Evolutionary conservation across 2,113 vertebrate genomes (phyloP).

Genomic region (Odontesthes bonariensis): DNA sequence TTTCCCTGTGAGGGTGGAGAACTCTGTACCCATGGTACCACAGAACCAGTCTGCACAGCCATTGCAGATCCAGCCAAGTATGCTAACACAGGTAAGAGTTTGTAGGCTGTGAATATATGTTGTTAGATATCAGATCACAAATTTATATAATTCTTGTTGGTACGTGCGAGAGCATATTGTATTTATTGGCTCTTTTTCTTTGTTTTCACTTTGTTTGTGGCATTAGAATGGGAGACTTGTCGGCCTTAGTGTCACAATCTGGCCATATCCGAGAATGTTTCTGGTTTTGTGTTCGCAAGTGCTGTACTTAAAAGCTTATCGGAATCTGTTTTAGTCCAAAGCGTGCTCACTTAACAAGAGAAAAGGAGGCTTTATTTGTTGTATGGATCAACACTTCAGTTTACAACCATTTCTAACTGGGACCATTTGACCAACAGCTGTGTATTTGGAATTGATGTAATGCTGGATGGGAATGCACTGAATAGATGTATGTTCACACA

Average conservation of each 20-base stretch:
- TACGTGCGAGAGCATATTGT: neutral
- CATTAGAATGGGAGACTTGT: neutral
- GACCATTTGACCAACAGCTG: neutral
- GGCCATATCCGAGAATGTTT: too few relatives aligned
- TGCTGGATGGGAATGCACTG: neutral
- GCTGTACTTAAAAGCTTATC: neutral
- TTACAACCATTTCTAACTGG: too few relatives aligned
- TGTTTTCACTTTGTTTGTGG: neutral
- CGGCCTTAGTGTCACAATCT: neutral
- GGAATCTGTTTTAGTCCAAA: too few relatives aligned
- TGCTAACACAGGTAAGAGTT: constrained; percentile 92
- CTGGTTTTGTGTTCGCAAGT: constrained; percentile 1
- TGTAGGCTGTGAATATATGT: neutral
- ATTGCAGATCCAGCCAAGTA: constrained; percentile 96
- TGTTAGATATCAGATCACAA: neutral
- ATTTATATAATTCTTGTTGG: neutral
- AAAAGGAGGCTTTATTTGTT: too few relatives aligned
- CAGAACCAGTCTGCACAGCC: constrained; percentile 94
- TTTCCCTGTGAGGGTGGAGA: constrained; percentile 96
- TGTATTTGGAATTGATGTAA: neutral
- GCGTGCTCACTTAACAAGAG: neutral
- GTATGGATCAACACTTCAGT: neutral
- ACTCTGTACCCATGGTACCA: constrained; percentile 94
- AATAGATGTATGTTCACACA: neutral
- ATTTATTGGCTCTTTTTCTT: neutral